These are phyloP conservation scores for Tetrao urogallus DNA, from an alignment of 2,113 vertebrate genomes.

Conservation along the genomic window DNA sequence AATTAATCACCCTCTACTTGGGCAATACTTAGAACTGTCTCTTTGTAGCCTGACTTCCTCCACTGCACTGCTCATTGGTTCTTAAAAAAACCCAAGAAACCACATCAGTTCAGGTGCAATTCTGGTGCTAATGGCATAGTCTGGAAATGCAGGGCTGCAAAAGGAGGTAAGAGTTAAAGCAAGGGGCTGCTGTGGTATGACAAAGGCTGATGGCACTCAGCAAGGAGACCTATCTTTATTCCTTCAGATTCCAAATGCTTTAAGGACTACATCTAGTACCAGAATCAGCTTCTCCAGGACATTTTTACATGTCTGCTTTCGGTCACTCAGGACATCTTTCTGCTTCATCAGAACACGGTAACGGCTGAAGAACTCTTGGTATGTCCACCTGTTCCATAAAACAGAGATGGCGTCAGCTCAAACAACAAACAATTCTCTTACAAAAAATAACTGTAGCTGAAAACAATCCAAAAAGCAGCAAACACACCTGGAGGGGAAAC, in stretches of 20 bases:
- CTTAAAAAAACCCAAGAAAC: background rate
- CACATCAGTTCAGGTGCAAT: background rate
- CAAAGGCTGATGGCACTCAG: background rate
- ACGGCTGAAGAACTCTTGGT: conserved; percentile 98
- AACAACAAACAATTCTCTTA: background rate
- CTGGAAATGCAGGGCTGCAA: background rate
- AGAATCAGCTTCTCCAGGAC: conserved; percentile 94
- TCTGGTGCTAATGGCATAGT: background rate
- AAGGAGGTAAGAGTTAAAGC: background rate
- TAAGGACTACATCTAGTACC: conserved; percentile 76
- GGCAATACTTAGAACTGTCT: background rate
- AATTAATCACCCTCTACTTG: background rate
- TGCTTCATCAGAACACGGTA: conserved; percentile 98
- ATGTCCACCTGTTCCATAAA: conserved; percentile 89
- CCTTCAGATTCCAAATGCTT: background rate
- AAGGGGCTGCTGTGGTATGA: background rate
- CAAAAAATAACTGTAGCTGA: background rate
- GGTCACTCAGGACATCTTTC: conserved; percentile 92
- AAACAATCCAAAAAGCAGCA: background rate
- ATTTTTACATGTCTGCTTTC: conserved; percentile 93
- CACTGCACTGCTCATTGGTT: rapidly evolving
- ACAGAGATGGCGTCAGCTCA: background rate
- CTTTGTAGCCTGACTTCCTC: background rate
- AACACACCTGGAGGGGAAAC: conserved; percentile 94
- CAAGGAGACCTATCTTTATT: background rate